Base-by-base conservation (phyloP, 2,888 invertebrate species). In the Ommatoiulus sabulosus region DNA sequence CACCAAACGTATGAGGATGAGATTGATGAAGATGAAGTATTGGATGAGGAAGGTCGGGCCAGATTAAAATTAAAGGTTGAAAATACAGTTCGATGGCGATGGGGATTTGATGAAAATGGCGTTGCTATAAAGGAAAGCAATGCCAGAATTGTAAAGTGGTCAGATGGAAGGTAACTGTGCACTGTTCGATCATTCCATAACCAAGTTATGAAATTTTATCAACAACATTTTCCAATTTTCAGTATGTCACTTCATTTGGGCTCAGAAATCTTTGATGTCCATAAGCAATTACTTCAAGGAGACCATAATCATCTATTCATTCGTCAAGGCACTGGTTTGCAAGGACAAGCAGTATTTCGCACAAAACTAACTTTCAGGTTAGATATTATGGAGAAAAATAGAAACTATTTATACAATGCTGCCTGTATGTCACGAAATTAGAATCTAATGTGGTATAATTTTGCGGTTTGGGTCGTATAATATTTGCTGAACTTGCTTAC, bases 221-320 rank as follows among this genome's bases (percentile, higher is more conserved):
- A 10, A 12, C 12, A 48, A 2, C 3, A 48, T 86, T 90, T 86
- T 89, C 86, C 86, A 88, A 80, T 87, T 91, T 92, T 87, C 44
- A 98, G 98, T 91, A 96, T 98, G 95, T 98, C 99, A 17, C 94
- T 99, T 48, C 98, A 99, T 93, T 95, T 99, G 89, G 99, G 99
- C 44, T 96, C 97, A 52, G 99, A 99, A 94, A 97, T 99, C 90
- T 99, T 99, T 92, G 99, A 99, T 93, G 97, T 99, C 0, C 98
- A 99, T 92, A 96, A 97, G 91, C 98, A 98, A 92, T 97, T 97
- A 0, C 93, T 97, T 17, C 97, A 97, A 94, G 98, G 98, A 15
- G 99, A 99, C 92, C 98, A 98, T 94, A 99, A 99, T 93, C 99
- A 99, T 92, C 94, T 99, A 90, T 99, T 98, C 93, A 97, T 99